phyloP scores from a whole-genome alignment of 2,113 vertebrate genomes.

The Girardinichthys multiradiatus region DNA sequence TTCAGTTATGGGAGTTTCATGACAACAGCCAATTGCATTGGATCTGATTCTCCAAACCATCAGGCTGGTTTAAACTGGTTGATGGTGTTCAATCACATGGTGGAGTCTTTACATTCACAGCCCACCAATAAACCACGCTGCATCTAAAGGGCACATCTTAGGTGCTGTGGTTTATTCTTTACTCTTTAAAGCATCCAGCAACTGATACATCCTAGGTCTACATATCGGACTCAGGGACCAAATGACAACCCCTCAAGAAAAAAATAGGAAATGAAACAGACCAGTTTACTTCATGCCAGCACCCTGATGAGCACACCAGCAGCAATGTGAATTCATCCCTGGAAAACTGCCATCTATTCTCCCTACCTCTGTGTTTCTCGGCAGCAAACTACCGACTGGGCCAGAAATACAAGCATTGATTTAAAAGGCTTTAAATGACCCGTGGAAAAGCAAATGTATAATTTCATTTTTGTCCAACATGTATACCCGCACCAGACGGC shows the following conservation, averaged over 20 bases:
- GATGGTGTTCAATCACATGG: neutral
- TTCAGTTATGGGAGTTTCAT: too few species aligned
- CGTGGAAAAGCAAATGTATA: constrained; percentile 11
- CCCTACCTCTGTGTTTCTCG: constrained; percentile 5
- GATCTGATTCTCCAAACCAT: neutral
- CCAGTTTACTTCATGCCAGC: constrained; percentile 22
- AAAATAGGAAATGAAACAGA: neutral
- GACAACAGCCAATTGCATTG: too few species aligned
- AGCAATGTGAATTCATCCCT: constrained; percentile 21
- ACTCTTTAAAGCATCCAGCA: neutral
- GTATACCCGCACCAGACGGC: constrained; percentile 51
- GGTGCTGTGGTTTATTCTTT: neutral
- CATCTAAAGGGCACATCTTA: neutral
- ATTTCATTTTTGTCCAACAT: constrained; percentile 13
- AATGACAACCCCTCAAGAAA: neutral
- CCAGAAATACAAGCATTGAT: constrained; percentile 34
- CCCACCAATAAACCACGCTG: neutral
- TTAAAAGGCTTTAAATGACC: constrained; percentile 23
- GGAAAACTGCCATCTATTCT: constrained; percentile 18
- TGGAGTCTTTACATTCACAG: neutral
- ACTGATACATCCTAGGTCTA: neutral
- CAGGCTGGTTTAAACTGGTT: neutral
- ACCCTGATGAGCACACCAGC: constrained; percentile 12
- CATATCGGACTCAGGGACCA: neutral
- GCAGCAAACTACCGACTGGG: constrained; percentile 5